Conservation (phyloP, 2,113 vertebrate genomes). For the Atrichornis clamosus region DNA sequence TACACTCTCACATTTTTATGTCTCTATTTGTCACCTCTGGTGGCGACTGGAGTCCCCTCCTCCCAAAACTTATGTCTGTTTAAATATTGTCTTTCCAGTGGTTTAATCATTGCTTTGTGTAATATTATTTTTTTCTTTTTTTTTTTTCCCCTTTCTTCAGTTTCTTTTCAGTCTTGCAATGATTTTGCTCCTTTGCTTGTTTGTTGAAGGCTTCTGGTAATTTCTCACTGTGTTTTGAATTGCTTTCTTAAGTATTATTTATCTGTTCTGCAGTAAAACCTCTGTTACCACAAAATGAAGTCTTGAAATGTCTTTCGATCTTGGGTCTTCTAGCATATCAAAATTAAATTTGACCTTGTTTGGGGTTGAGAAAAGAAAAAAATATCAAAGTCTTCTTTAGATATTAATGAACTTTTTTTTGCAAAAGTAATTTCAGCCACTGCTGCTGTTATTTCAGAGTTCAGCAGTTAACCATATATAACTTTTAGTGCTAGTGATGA, state of each 20-base stretch:
- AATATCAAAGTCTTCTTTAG: not conserved
- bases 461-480: not conserved
- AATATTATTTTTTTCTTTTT: not conserved
- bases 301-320: not conserved
- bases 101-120: not conserved
- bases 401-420: not conserved
- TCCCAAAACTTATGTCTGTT: not conserved
- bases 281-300: not conserved
- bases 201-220: not conserved
- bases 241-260: not conserved
- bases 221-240: not conserved
- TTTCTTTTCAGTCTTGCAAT: not conserved
- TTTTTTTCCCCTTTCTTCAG: not conserved
- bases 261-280: not conserved
- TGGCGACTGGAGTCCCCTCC: accelerated
- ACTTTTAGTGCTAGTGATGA: not conserved
- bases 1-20: not conserved
- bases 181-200: not conserved
- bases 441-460: not conserved
- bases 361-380: not conserved
- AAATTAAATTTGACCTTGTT: not conserved
- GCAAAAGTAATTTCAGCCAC: not conserved
- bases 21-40: not conserved
- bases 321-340: not conserved
- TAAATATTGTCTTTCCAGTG: not conserved